phyloP scores from a whole-genome alignment of 2,888 invertebrate genomes.

The Apotomis betuletana region DNA sequence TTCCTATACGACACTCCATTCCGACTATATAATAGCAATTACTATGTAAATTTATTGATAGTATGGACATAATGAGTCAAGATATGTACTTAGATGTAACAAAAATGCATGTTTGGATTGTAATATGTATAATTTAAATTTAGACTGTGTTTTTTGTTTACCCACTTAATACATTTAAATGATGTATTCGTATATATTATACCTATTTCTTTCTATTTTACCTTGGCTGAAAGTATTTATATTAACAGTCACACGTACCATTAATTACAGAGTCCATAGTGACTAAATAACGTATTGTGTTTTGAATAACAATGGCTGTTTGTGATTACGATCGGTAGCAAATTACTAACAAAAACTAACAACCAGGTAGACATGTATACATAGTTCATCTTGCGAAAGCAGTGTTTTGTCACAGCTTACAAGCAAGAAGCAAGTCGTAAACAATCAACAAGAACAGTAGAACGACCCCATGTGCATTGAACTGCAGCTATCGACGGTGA shows the following conservation, averaged over 20 bases:
- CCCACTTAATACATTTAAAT: too few species aligned
- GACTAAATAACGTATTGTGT: background rate
- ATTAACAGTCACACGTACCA: conserved; percentile 1
- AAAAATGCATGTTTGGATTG: background rate
- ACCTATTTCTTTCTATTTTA: too few species aligned
- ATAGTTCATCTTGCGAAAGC: conserved; percentile 13
- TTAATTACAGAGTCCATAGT: background rate
- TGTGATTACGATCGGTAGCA: conserved; percentile 9
- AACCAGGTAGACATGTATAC: conserved; percentile 33
- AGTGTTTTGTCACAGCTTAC: conserved; percentile 5
- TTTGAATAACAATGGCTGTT: conserved; percentile 23
- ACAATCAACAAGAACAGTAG: conserved; percentile 31
- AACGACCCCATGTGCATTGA: conserved; percentile 48
- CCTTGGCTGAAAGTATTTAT: background rate
- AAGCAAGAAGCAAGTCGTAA: conserved; percentile 21
- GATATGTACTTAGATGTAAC: background rate
- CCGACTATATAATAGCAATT: background rate
- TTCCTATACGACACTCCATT: background rate
- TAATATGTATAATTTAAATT: background rate
- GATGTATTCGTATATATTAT: too few species aligned
- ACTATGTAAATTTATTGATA: conserved; percentile 33
- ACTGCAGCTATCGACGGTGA: conserved; percentile 51
- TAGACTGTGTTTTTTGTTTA: background rate
- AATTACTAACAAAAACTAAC: conserved; percentile 36
- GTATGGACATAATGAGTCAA: background rate